Evolutionary conservation across 2,797 vertebrate species (phyloP).

Genomic region (Pseudotriccus pelzelni): DNA sequence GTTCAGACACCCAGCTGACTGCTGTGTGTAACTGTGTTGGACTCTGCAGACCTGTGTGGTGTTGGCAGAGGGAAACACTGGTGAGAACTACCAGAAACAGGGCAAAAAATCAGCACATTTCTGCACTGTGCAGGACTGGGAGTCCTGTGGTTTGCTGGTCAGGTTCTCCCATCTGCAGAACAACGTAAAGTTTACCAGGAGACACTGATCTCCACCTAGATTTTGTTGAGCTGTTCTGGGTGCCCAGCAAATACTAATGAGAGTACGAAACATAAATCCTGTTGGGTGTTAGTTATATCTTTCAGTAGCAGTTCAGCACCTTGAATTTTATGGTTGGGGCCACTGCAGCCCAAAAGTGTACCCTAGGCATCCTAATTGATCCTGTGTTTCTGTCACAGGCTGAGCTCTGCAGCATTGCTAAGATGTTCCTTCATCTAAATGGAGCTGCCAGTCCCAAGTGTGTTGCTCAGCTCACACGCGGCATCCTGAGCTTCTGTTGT

Average conservation of each 20-base stretch:
- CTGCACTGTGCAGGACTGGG: not conserved
- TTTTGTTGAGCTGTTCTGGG: not conserved
- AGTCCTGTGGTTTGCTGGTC: not conserved
- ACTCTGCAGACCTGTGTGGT: fast-evolving
- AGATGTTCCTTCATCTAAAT: not conserved
- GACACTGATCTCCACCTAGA: not conserved
- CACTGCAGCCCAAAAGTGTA: not conserved
- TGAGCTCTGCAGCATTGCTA: not conserved
- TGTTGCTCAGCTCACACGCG: not conserved
- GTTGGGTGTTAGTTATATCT: not conserved
- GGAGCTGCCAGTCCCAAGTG: not conserved
- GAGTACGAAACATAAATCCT: not conserved
- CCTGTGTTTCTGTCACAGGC: not conserved
- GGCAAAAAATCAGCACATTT: not conserved
- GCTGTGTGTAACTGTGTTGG: not conserved
- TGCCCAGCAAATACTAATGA: not conserved
- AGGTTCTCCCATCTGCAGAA: not conserved
- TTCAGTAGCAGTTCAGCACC: not conserved
- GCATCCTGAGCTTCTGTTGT: not conserved
- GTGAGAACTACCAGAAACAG: not conserved
- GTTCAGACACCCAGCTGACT: not conserved
- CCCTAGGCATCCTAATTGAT: not conserved
- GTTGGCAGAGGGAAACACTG: not conserved
- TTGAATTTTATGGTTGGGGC: not conserved
- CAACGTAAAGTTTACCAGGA: fast-evolving